Evolutionary conservation across 2,113 vertebrate genomes (phyloP), one percentile per base, ranked within the genome.

Genomic region (Alligator mississippiensis): DNA sequence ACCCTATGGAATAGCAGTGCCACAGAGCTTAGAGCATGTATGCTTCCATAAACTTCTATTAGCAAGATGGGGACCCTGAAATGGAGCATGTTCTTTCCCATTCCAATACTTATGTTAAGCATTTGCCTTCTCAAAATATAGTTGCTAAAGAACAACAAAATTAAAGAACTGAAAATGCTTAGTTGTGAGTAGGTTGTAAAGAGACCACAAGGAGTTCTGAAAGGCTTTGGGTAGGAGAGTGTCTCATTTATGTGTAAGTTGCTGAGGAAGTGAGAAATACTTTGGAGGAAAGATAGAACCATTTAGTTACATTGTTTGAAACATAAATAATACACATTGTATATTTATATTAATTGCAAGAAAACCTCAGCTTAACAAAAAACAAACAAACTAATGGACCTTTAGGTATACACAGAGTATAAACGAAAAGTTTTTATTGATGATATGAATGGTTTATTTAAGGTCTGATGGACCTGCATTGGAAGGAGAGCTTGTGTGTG

Each of bases 281-380:
- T 16, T 91, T 88, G 55, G 11, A 30, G 88, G 81, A 80, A 82
- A 85, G 95, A 80, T 34, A n/a, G 58, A 93, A 84, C 77, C 19
- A 86, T 54, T 62, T 21, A 77, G 58, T 61, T 90, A 70, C 38
- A 30, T 28, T 84, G 8, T 10, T 16, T 77, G 66, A 80, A 75
- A 38, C 16, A 91, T 89, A 88, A 93, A 91, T 90, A 95, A 88
- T 95, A 87, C 58, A 93, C 61, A 64, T 1, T 6, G 1, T 59
- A 18, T 7, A 18, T 92, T 86, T 91, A 90, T 68, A 94, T 91
- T 54, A 92, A 63, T 82, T 94, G 62, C 58, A 84, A 92, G 25
- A 88, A 9, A 90, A 28, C 5, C 5, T 91, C 61, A 92, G 84
- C 5, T 84, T 94, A 88, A 86, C n/a, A 64, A 90, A 96, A 93